Percentiles rank a stretch among this genome's conserved stretches.
Evolutionary conservation across 2,113 vertebrate species (phyloP).

Genomic region (Columba janthina): DNA sequence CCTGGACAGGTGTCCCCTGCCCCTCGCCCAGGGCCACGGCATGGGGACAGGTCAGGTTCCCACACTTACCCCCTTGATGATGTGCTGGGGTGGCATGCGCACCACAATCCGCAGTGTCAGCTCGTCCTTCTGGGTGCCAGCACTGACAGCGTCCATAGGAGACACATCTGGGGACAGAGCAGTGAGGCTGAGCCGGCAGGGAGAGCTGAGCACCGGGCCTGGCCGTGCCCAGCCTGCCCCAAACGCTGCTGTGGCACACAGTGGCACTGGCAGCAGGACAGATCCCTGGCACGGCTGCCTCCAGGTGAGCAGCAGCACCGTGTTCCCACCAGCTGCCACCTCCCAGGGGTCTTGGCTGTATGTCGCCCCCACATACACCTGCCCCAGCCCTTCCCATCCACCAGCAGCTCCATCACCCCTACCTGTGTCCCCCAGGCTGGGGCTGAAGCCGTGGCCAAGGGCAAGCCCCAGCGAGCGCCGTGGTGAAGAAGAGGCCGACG

Average conservation of each 20-base stretch:
- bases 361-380: no score
- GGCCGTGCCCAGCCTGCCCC: not conserved
- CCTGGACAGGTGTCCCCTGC: rapidly evolving
- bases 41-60: not conserved
- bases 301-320: not conserved
- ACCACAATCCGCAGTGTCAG: constrained; percentile 83
- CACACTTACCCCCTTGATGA: constrained; percentile 87
- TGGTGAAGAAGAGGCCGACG: constrained; percentile 80
- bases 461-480: constrained; percentile 85
- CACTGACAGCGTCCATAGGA: constrained; percentile 80
- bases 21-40: not conserved
- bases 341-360: no score
- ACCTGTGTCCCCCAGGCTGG: constrained; percentile 85
- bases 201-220: rapidly evolving
- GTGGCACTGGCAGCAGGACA: rapidly evolving
- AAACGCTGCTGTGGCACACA: rapidly evolving
- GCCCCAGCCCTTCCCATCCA: not conserved
- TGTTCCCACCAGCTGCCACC: no score
- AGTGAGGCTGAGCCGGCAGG: not conserved
- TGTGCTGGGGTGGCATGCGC: constrained; percentile 82
- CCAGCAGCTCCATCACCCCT: not conserved
- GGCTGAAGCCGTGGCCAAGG: constrained; percentile 88
- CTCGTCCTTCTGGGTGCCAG: constrained; percentile 81
- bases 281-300: not conserved
- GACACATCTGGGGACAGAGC: constrained; percentile 76